Base-by-base conservation (phyloP, 2,888 invertebrate species). In the Cerastis rubricosa region DNA sequence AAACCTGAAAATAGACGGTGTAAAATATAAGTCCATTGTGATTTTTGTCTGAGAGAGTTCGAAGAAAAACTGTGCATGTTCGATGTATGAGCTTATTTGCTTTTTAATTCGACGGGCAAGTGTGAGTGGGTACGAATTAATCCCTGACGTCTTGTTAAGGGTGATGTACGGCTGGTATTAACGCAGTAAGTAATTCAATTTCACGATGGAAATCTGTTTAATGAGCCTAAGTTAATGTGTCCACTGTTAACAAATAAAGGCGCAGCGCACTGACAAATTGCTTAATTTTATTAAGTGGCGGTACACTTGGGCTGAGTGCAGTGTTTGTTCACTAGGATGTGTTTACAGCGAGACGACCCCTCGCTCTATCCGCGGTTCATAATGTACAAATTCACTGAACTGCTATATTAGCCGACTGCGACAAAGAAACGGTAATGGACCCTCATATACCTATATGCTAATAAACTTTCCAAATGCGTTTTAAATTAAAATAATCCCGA, bases 401-500 rank as follows among this genome's bases (percentile, higher is more conserved):
- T 93, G 94, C 91, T 92, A 91, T 93, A 94, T 94, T 94, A 94
- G 90, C 90, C 90, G 87, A 87, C 88, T 87, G 90, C 91, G 91
- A 94, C 95, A 95, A 95, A 95, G 93, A 95, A 95, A 94, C 94
- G 90, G 92, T 95, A 94, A 95, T 94, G 92, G 92, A 78, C 91
- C 87, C 93, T 94, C 93, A 94, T 96, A 94, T 95, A n/a, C n/a
- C n/a, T n/a, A 95, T 92, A 96, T 96, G 96, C 94, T 94, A 96
- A 96, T 96, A 95, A 93, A 95, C 93, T 94, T 93, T 92, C 92
- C 89, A 93, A 95, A 95, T 95, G 96, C 95, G 94, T 94, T 95
- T 94, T 92, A 95, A 96, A 96, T 96, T 96, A 96, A 96, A 96
- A 95, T 95, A 95, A 96, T 95, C 94, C 95, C 92, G 90, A 96